These are phyloP conservation scores for Dunckerocampus dactyliophorus DNA, from an alignment of 2,113 vertebrate genomes.

Conservation along the genomic window DNA sequence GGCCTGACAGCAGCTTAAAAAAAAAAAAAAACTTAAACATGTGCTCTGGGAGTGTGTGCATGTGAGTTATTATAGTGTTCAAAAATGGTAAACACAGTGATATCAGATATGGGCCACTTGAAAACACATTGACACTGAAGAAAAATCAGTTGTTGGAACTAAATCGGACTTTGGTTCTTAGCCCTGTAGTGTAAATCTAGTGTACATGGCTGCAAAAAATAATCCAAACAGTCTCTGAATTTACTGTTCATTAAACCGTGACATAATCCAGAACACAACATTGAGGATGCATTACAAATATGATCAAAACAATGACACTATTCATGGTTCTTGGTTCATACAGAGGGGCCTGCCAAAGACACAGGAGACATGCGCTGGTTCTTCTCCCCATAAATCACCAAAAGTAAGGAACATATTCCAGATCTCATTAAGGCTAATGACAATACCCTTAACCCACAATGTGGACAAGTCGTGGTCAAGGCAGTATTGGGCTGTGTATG, in stretches of 20 bases:
- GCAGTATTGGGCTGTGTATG: constrained; percentile 31
- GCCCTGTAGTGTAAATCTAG: too few relatives aligned
- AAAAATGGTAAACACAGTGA: too few relatives aligned
- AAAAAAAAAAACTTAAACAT: too few relatives aligned
- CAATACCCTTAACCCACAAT: constrained; percentile 10
- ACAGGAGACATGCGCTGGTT: constrained; percentile 17
- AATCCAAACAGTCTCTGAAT: constrained; percentile 6
- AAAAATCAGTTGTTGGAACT: too few relatives aligned
- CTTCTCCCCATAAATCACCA: constrained; percentile 27
- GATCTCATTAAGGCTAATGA: constrained; percentile 56
- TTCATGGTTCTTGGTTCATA: constrained; percentile 9
- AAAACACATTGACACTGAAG: too few relatives aligned
- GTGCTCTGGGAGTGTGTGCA: too few relatives aligned
- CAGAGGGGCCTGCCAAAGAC: constrained; percentile 5
- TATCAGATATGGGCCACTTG: too few relatives aligned
- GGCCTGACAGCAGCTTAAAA: too few relatives aligned
- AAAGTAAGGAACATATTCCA: constrained; percentile 40
- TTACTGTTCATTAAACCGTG: background rate
- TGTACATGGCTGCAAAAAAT: background rate
- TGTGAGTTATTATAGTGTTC: too few relatives aligned
- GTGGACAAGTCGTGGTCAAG: constrained; percentile 32
- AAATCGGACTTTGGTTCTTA: too few relatives aligned
- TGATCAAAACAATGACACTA: constrained; percentile 20
- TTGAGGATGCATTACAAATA: constrained; percentile 9
- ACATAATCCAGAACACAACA: constrained; percentile 16